These are phyloP conservation scores for Acromyrmex heyeri DNA, from an alignment of 1,140 invertebrate species.

Conservation along the genomic window DNA sequence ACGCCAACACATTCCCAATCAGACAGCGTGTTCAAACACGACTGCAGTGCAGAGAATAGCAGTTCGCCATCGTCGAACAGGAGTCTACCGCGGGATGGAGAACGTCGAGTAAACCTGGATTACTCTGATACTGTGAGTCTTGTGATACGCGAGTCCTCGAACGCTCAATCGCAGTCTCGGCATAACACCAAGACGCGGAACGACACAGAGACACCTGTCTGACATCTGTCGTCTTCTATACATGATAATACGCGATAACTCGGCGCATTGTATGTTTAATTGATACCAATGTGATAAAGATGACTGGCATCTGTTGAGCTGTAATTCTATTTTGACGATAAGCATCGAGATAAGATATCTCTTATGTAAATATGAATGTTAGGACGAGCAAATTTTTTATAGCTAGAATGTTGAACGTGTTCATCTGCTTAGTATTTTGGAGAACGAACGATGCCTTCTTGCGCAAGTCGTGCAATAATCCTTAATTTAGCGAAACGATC, in stretches of 20 bases:
- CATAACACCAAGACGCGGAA: constrained; percentile 81
- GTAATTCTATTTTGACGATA: constrained; percentile 39
- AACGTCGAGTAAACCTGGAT: constrained; percentile 68
- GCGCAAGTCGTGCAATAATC: background rate
- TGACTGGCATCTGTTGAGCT: background rate
- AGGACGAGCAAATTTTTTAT: background rate
- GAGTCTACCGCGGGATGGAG: constrained; percentile 74
- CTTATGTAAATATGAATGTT: constrained; percentile 53
- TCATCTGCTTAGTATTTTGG: constrained; percentile 26
- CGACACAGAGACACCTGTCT: constrained; percentile 85
- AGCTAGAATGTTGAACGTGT: constrained; percentile 42
- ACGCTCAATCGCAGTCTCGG: constrained; percentile 65
- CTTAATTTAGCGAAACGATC: constrained; percentile 29
- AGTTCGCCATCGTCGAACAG: constrained; percentile 74
- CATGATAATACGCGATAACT: background rate
- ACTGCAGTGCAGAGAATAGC: constrained; percentile 69
- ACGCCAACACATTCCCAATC: constrained; percentile 82
- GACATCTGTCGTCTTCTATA: constrained; percentile 46
- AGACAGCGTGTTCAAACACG: constrained; percentile 71
- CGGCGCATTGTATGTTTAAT: background rate
- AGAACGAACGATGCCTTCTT: constrained; percentile 11
- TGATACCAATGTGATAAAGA: constrained; percentile 18
- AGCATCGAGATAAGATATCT: constrained; percentile 41
- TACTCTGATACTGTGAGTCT: constrained; percentile 74
- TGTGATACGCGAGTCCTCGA: constrained; percentile 72